These are phyloP conservation scores for Bradypodion pumilum DNA, from an alignment of 2,797 vertebrate genomes.

Conservation along the genomic window DNA sequence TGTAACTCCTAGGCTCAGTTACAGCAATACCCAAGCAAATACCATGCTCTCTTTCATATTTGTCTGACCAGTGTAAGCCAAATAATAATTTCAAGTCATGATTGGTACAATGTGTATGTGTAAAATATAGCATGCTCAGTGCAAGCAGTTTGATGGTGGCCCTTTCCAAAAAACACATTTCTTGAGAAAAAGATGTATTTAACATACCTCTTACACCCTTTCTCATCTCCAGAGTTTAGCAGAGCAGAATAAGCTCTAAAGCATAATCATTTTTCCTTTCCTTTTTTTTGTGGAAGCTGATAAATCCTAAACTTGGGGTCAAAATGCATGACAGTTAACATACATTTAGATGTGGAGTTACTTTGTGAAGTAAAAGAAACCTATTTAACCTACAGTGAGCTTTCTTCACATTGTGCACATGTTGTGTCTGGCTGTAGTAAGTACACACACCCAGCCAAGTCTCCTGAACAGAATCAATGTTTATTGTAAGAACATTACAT, in stretches of 20 bases:
- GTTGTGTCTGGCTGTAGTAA: no score
- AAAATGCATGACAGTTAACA: no score
- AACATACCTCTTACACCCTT: neutral
- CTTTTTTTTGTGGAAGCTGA: neutral
- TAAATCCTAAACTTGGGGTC: no score
- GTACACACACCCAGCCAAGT: no score
- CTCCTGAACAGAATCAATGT: no score
- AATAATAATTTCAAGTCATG: constrained; percentile 67
- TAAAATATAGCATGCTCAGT: neutral
- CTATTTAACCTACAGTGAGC: no score
- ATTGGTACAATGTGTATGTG: neutral
- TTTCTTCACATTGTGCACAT: no score
- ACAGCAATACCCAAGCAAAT: constrained; percentile 38
- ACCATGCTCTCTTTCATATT: constrained; percentile 45
- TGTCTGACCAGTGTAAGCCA: constrained; percentile 65
- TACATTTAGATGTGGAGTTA: no score
- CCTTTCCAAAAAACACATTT: neutral
- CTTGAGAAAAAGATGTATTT: neutral
- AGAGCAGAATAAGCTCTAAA: neutral
- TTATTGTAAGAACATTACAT: no score
- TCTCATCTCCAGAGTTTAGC: neutral
- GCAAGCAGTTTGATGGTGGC: neutral
- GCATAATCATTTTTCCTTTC: neutral
- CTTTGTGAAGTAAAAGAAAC: no score
- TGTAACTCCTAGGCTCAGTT: constrained; percentile 33